Base-by-base conservation (phyloP, 2,113 vertebrate species). In the Gorsachius goisagi region DNA sequence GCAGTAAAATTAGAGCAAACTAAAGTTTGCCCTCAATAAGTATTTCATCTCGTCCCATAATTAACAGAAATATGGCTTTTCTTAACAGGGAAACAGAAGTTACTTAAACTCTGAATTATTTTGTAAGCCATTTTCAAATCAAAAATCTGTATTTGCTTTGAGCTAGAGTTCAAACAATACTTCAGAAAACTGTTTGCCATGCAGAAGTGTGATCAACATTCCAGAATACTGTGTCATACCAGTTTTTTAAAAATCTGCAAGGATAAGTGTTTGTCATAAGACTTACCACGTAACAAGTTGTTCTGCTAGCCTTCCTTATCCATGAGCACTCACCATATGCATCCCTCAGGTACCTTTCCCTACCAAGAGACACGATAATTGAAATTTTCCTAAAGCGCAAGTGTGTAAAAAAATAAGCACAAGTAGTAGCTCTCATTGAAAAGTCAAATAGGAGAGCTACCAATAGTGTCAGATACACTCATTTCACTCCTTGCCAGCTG, bases 31-130 rank as follows among this genome's bases (percentile, higher is more conserved):
- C 41, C 41, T 44, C 41, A 15, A 6, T 44, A 44, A 44, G 41
- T 44, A 95, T 95, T 97, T 96, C 94, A 92, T 90, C 96, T 94
- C 92, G 93, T 93, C 85, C 79, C 85, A 95, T 97, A 97, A 97
- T 97, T 97, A 97, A 94, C 91, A 94, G 81, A 80, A 96, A 94
- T 80, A 77, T 56, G 62, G 50, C 84, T 67, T 78, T 27, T 79
- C 64, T 59, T 89, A 91, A 92, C 63, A 87, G 90, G 83, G 92
- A 98, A 97, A 96, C 90, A 96, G 93, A 91, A 97, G 95, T 95
- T 96, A 90, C 41, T 44, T 44, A 96, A 96, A 88, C 89, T 76
- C 84, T 72, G 78, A 93, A 94, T 96, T 97, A 96, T 94, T 97
- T 96, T 93, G 63, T 92, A 93, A 96, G 86, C 91, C 97, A 86